Conservation (phyloP, 2,113 vertebrate genomes). For the Spizaetus ornatus region DNA sequence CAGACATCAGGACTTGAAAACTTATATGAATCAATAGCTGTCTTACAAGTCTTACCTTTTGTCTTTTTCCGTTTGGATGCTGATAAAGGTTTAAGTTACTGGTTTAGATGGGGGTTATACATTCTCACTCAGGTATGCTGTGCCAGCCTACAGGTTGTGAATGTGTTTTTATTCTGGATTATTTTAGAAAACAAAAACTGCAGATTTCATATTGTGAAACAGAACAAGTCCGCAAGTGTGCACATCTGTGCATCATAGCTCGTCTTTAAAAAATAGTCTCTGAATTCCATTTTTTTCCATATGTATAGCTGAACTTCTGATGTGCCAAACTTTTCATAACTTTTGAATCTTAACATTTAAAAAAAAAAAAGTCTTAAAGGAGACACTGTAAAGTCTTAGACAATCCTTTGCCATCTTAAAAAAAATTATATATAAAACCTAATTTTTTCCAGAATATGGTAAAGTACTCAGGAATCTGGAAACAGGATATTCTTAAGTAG, state of each 20-base stretch:
- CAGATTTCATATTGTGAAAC: conserved; percentile 79
- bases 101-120: conserved; percentile 93
- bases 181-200: conserved; percentile 81
- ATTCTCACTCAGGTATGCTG: conserved; percentile 99
- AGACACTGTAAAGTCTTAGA: conserved; percentile 92
- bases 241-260: conserved; percentile 73
- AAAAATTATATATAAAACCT: conserved; percentile 69
- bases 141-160: conserved; percentile 99
- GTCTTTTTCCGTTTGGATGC: conserved; percentile 86
- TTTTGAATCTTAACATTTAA: conserved; percentile 83
- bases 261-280: conserved; percentile 69
- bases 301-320: conserved; percentile 79
- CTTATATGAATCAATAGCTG: conserved; percentile 86
- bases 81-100: conserved; percentile 92
- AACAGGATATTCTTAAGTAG: conserved; percentile 80
- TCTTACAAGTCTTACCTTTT: conserved; percentile 90
- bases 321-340: conserved; percentile 93
- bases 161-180: conserved; percentile 97
- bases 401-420: conserved; percentile 93
- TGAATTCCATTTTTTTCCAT: conserved; percentile 76
- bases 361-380: conserved; percentile 83
- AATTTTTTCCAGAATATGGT: conserved; percentile 82
- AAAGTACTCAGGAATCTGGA: conserved; percentile 94
- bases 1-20: conserved; percentile 94
- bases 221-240: conserved; percentile 79